These are phyloP conservation scores for Arenaria interpres DNA, from an alignment of 2,113 vertebrate species.

Conservation along the genomic window DNA sequence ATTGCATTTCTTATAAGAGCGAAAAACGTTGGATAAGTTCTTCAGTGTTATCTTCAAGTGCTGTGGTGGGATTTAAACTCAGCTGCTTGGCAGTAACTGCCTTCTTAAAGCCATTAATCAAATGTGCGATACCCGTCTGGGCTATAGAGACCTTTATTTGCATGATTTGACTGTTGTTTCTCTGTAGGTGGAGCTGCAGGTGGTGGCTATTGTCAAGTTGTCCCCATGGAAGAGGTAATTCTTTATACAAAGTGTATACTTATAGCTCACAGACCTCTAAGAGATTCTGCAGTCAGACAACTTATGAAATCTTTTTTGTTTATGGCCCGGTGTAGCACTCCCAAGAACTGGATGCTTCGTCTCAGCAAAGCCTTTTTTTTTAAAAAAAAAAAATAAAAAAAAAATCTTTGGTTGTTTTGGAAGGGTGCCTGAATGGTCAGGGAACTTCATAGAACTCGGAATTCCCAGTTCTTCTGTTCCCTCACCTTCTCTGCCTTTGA, in stretches of 20 bases:
- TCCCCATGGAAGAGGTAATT: slow-evolving; percentile 98
- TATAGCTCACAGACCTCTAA: neutral
- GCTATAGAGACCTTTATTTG: neutral
- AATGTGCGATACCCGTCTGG: neutral
- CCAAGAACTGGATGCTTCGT: neutral
- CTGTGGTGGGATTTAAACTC: neutral
- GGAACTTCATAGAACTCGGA: neutral
- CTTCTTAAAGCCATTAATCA: neutral
- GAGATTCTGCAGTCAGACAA: neutral
- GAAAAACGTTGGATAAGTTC: neutral
- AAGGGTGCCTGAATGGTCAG: neutral
- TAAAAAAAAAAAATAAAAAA: too few species aligned
- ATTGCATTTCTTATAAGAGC: neutral
- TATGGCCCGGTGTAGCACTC: neutral
- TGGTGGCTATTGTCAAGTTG: slow-evolving; percentile 95
- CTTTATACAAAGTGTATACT: neutral
- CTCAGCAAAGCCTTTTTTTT: neutral
- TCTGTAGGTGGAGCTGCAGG: slow-evolving; percentile 94
- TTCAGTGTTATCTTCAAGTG: neutral
- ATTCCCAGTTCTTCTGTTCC: neutral
- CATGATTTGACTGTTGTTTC: slow-evolving; percentile 1
- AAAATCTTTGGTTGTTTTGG: neutral
- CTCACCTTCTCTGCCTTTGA: neutral
- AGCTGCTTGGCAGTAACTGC: neutral
- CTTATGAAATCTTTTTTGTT: neutral